A percentile compares a stretch with the other conserved stretches of the same genome.
phyloP scores from a whole-genome alignment of 2,113 vertebrate genomes.

The Procapra przewalskii region DNA sequence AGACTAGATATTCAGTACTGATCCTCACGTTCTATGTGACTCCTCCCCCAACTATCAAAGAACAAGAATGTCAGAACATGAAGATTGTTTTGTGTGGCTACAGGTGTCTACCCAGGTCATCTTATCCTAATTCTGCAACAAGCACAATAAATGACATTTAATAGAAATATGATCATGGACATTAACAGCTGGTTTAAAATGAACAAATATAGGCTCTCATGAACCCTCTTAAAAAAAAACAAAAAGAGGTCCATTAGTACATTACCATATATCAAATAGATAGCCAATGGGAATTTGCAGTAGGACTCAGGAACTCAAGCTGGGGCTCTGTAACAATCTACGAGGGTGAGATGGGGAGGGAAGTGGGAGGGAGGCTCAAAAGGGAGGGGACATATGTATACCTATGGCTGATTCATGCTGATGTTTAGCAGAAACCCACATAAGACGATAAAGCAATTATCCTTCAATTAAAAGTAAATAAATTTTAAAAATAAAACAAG shows the following conservation, averaged over 20 bases:
- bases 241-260: not conserved
- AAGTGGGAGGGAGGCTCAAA: not conserved
- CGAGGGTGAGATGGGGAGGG: not conserved
- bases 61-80: not conserved
- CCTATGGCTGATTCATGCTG: not conserved
- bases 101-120: not conserved
- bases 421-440: not conserved
- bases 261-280: not conserved
- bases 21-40: not conserved
- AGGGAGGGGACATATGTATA: not conserved
- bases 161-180: not conserved
- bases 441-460: not conserved
- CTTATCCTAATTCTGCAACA: not conserved
- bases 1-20: not conserved
- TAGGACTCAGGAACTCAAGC: not conserved
- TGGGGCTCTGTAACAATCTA: not conserved
- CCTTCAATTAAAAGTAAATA: not conserved
- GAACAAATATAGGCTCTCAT: not conserved
- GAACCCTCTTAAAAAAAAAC: not conserved
- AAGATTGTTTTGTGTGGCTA: not conserved
- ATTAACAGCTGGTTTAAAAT: not conserved
- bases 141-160: not conserved
- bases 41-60: not conserved
- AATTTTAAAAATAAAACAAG: not conserved
- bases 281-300: not conserved